phyloP scores from a whole-genome alignment of 1,140 invertebrate species.

The Mamestra configurata region DNA sequence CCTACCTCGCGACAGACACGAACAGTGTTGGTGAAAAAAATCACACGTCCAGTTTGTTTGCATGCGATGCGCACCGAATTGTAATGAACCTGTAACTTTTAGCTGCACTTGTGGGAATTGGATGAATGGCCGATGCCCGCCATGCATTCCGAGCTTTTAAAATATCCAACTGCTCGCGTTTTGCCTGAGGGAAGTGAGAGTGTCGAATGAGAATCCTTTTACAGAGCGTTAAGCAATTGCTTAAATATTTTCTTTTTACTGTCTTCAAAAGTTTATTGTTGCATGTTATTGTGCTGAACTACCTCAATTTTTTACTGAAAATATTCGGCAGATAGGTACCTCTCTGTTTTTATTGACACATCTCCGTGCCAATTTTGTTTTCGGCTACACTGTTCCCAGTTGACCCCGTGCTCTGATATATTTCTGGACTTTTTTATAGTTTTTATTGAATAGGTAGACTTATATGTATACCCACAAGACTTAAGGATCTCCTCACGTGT shows the following conservation, averaged over 20 bases:
- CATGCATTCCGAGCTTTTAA: slow-evolving; percentile 24
- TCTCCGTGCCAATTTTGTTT: too few species aligned
- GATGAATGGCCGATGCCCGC: slow-evolving; percentile 1
- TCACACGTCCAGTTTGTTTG: slow-evolving; percentile 61
- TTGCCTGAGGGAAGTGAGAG: neutral
- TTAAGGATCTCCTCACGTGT: too few species aligned
- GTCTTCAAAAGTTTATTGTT: neutral
- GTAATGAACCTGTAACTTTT: slow-evolving; percentile 47
- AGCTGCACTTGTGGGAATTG: slow-evolving; percentile 48
- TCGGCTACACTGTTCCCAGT: too few species aligned
- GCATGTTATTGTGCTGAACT: neutral
- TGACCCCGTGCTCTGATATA: too few species aligned
- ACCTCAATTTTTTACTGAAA: too few species aligned
- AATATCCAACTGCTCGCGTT: slow-evolving; percentile 5
- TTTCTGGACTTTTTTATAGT: too few species aligned
- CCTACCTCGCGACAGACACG: slow-evolving; percentile 31
- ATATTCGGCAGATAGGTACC: too few species aligned
- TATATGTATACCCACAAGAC: too few species aligned
- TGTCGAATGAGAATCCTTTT: slow-evolving; percentile 8
- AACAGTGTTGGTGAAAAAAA: slow-evolving; percentile 57
- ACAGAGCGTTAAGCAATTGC: neutral
- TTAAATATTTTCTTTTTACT: neutral
- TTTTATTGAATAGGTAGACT: too few species aligned
- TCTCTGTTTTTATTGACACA: too few species aligned
- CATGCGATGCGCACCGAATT: slow-evolving; percentile 57